phyloP scores from a whole-genome alignment of 2,888 invertebrate genomes.

The Alviniconcha strummeri region DNA sequence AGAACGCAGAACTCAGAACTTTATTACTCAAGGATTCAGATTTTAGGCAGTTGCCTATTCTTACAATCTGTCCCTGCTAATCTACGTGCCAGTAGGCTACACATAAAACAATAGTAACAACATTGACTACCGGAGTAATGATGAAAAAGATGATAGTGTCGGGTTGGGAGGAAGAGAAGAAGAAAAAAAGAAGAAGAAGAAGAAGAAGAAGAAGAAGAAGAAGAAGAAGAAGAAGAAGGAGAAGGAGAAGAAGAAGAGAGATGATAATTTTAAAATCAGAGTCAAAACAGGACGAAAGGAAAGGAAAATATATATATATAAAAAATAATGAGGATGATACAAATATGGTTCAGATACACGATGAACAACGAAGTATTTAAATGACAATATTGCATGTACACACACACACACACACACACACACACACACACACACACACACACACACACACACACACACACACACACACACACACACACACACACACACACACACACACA shows the following conservation, averaged over 20 bases:
- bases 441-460: neutral
- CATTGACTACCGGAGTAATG: too few species aligned
- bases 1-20: neutral
- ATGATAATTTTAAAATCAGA: neutral
- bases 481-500: too few species aligned
- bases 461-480: too few species aligned
- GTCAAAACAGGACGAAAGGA: too few species aligned
- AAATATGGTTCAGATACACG: neutral
- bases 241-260: neutral
- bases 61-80: too few species aligned
- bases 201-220: neutral
- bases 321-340: neutral
- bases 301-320: neutral
- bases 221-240: neutral
- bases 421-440: conserved; percentile 8
- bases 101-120: too few species aligned
- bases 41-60: too few species aligned
- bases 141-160: too few species aligned
- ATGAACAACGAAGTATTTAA: neutral
- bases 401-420: neutral
- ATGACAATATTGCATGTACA: neutral
- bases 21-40: too few species aligned
- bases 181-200: neutral
- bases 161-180: too few species aligned
- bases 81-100: too few species aligned